Evolutionary conservation across 1,140 invertebrate species (phyloP).

Genomic region (Pararge aegeria): DNA sequence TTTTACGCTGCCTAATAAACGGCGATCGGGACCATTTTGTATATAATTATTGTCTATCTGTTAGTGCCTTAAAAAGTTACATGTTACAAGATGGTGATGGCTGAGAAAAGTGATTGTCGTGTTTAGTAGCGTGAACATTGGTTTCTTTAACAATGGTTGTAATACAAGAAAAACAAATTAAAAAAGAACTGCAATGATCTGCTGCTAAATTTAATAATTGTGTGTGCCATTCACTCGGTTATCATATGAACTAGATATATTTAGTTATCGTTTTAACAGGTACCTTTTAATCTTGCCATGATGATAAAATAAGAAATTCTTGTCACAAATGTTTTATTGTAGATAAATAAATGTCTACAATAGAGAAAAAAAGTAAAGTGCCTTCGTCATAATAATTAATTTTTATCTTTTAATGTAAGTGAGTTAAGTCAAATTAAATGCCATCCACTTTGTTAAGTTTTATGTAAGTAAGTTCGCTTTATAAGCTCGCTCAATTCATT

Average conservation of each 20-base stretch:
- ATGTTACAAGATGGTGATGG: conserved; percentile 54
- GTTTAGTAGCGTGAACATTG: conserved; percentile 43
- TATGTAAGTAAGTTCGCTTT: conserved; percentile 72
- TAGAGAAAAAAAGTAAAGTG: conserved; percentile 60
- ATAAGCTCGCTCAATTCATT: conserved; percentile 77
- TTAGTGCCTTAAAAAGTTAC: conserved; percentile 68
- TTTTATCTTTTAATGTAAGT: conserved; percentile 70
- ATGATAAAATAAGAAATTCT: conserved; percentile 76
- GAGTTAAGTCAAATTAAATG: conserved; percentile 78
- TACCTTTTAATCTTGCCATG: conserved; percentile 80
- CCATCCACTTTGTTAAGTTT: conserved; percentile 79
- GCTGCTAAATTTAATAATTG: conserved; percentile 59
- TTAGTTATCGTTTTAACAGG: conserved; percentile 75
- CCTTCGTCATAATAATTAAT: conserved; percentile 72
- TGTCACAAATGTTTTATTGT: conserved; percentile 67
- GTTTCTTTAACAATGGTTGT: conserved; percentile 32
- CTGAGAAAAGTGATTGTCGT: conserved; percentile 35
- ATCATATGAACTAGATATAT: conserved; percentile 61
- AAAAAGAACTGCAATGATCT: conserved; percentile 49
- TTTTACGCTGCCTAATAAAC: conserved; percentile 45
- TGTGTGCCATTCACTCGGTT: conserved; percentile 76
- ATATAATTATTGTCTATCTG: conserved; percentile 52
- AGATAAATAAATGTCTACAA: conserved; percentile 58
- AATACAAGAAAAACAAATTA: conserved; percentile 34
- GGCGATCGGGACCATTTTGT: conserved; percentile 55